Percentiles rank a stretch among this genome's conserved stretches.
phyloP scores from a whole-genome alignment of 2,113 vertebrate genomes.

The Ginglymostoma cirratum region DNA sequence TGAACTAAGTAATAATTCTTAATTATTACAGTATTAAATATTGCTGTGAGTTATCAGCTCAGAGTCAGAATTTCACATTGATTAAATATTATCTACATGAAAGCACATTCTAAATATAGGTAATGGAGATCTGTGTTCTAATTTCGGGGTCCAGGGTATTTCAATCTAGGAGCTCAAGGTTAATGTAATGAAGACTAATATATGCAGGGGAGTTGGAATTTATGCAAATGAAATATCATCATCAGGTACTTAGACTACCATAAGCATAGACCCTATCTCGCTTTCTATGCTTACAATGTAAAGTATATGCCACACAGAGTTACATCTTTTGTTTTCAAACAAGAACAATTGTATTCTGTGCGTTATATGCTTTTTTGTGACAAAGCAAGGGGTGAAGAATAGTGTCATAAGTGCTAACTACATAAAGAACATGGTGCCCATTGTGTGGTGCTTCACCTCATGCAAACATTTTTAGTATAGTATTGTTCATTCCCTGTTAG shows the following conservation, averaged over 20 bases:
- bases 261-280: neutral
- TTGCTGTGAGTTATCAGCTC: neutral
- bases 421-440: neutral
- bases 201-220: neutral
- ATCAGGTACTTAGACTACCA: neutral
- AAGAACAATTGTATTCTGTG: neutral
- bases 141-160: neutral
- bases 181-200: neutral
- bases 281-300: neutral
- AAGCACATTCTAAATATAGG: neutral
- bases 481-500: constrained; percentile 14
- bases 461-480: neutral
- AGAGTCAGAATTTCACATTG: neutral
- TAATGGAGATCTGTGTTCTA: neutral
- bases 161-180: neutral
- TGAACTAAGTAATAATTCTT: neutral
- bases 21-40: neutral
- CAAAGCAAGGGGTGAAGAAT: neutral
- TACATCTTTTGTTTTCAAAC: neutral
- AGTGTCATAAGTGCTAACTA: neutral
- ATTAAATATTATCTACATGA: neutral
- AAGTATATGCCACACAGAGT: neutral
- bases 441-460: neutral
- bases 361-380: neutral
- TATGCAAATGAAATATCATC: neutral